These are phyloP conservation scores for Pseudorhiza aurosa DNA, from an alignment of 30 jellyfish, hydroid and myxozoan genomes.

Conservation along the genomic window DNA sequence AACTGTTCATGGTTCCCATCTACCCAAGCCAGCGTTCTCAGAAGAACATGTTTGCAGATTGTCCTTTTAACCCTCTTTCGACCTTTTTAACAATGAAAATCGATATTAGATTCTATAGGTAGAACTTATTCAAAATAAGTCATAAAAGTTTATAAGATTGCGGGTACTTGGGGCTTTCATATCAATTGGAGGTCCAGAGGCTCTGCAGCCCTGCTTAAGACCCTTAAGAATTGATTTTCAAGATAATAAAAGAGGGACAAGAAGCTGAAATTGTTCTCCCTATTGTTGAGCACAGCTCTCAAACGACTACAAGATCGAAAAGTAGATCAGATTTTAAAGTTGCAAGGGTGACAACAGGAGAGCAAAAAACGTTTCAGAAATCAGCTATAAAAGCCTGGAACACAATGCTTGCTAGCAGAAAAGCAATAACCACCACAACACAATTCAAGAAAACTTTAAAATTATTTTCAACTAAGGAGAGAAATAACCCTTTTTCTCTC, in stretches of 20 bases:
- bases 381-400: slow-evolving; percentile 56
- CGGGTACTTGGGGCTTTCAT: too few relatives aligned
- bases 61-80: too few relatives aligned
- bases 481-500: slow-evolving; percentile 4
- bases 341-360: slow-evolving; percentile 52
- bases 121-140: too few relatives aligned
- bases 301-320: slow-evolving; percentile 57
- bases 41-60: too few relatives aligned
- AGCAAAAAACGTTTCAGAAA: slow-evolving; percentile 38
- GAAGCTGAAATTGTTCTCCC: slow-evolving; percentile 64
- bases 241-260: slow-evolving; percentile 52
- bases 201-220: too few relatives aligned
- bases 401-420: slow-evolving; percentile 29
- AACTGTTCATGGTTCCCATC: too few relatives aligned
- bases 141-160: too few relatives aligned
- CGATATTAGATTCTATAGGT: too few relatives aligned
- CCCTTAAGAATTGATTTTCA: slow-evolving; percentile 10
- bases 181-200: too few relatives aligned
- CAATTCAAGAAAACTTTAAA: slow-evolving; percentile 48
- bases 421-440: slow-evolving; percentile 37
- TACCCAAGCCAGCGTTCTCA: too few relatives aligned
- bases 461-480: slow-evolving; percentile 3
- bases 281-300: slow-evolving; percentile 40
- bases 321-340: slow-evolving; percentile 54
- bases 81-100: too few relatives aligned